Percentiles rank a stretch among this genome's conserved stretches.
Evolutionary conservation across 2,888 invertebrate genomes (phyloP).

Genomic region (Hirtodrosophila duncani): DNA sequence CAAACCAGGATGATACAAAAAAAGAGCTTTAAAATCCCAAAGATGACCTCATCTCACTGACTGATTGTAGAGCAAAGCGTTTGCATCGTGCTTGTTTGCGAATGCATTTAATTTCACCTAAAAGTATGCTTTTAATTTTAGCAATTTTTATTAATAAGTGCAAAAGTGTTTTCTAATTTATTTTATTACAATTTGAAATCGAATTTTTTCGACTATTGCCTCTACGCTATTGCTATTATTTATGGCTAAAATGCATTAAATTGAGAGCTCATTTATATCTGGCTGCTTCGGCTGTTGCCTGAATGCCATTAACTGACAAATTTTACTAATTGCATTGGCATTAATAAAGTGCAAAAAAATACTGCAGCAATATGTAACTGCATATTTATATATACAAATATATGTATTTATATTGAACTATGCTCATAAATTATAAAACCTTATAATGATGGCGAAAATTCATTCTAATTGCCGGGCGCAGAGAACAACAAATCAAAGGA

Average conservation of each 20-base stretch:
- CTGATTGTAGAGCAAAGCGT: too few species aligned
- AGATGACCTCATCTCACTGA: too few species aligned
- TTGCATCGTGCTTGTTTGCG: too few species aligned
- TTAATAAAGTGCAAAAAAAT: constrained; percentile 60
- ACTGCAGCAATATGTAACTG: constrained; percentile 19
- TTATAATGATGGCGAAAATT: constrained; percentile 29
- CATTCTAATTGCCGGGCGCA: constrained; percentile 19
- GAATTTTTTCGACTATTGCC: constrained; percentile 29
- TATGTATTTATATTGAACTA: constrained; percentile 44
- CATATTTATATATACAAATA: constrained; percentile 17
- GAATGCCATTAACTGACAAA: constrained; percentile 68
- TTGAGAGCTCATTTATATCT: constrained; percentile 75
- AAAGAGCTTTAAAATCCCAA: too few species aligned
- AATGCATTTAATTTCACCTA: constrained; percentile 40
- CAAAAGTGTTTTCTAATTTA: too few species aligned
- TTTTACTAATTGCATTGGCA: constrained; percentile 68
- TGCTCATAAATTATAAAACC: constrained; percentile 38
- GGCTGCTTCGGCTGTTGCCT: constrained; percentile 56
- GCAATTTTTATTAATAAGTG: constrained; percentile 63
- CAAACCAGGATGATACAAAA: too few species aligned
- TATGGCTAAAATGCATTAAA: constrained; percentile 72
- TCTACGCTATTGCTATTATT: constrained; percentile 40
- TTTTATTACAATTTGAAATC: constrained; percentile 39
- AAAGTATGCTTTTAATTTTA: constrained; percentile 55
- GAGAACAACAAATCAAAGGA: constrained; percentile 56